Evolutionary conservation across 2,113 vertebrate species (phyloP), one percentile per base, ranked within the genome.

Genomic region (Tyto alba): DNA sequence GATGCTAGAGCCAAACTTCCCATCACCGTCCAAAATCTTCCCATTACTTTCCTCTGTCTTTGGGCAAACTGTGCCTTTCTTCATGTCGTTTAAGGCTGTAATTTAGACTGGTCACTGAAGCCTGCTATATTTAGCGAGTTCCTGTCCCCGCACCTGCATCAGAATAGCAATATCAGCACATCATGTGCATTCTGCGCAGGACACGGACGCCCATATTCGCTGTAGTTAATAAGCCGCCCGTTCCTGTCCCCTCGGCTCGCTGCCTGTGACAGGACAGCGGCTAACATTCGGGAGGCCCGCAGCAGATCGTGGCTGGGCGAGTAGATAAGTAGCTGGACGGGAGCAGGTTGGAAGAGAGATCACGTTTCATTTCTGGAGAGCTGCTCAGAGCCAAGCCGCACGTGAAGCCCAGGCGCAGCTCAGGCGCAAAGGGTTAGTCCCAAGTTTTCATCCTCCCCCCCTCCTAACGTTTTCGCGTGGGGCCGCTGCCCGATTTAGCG

Each of bases 111-210:
- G n/a, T 69, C 36, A 20, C n/a, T 50, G 34, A 81, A 41, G 52
- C 18, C 26, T 43, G 6, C 40, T 89, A 7, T 43, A 43, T 81
- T 81, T 87, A 92, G 52, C 76, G 4, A 22, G 55, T 86, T 57
- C 17, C 27, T 62, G 38, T 62, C 60, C 78, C 62, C 22, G 19
- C 52, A 36, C 34, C 22, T 7, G 45, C 29, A 74, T 34, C 45
- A 15, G 26, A 66, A 66, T 36, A 89, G 73, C 75, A 30, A 9
- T 34, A 29, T 62, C 69, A 62, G 56, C 14, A 0, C 52, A 52
- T 71, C 25, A 1, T 6, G 48, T 9, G 0, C 36, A 34, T 64
- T 74, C n/a, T 11, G 6, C 0, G 0, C 40, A 66, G 68, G 76
- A 64, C 63, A 12, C 0, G 43, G 69, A 23, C 91, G 30, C 71